Base-by-base conservation (phyloP, 1,140 invertebrate species). In the Drosophila busckii region DNA sequence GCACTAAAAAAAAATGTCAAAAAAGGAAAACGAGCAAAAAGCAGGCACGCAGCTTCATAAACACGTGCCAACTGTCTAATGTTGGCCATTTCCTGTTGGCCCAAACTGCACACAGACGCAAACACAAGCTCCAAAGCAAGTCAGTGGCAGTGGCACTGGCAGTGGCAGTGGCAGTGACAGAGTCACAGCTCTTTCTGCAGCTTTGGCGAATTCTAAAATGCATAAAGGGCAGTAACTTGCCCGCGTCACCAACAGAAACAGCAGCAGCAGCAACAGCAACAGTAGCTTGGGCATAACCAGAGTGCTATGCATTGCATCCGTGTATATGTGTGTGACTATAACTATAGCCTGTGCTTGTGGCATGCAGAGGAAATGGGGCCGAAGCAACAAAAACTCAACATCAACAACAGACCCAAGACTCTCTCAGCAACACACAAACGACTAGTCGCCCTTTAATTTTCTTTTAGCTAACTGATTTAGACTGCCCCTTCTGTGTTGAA, bases 21-120 rank as follows among this genome's bases (percentile, higher is more conserved):
- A 6, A 15, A 1, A 29, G 2, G 6, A 15, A n/a, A 3, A 9
- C n/a, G 16, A 4, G 15, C 13, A 26, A 41, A 13, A 46, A 42
- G 20, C 20, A 25, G 20, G 15, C n/a, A n/a, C n/a, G 12, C 19
- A 52, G 41, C 61, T 54, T 54, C 60, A 76, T 56, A 70, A 70
- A 76, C 70, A 76, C 70, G 70, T 75, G 70, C 65, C 65, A 61
- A 68, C 63, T 37, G 68, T 71, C 63, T 78, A 78, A 78, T 80
- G 73, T 64, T 76, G 68, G 73, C 73, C 75, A 78, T 73, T 80
- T 78, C 73, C 73, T 78, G 73, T 68, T 71, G 63, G 48, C 73
- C 54, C 45, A 70, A 71, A 68, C 71, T 29, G 50, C 62, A 61
- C 38, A 38, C 55, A 58, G 58, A 56, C 42, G 61, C n/a, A 31